phyloP scores from a whole-genome alignment of 2,888 invertebrate genomes.

The Xylophagus ater region DNA sequence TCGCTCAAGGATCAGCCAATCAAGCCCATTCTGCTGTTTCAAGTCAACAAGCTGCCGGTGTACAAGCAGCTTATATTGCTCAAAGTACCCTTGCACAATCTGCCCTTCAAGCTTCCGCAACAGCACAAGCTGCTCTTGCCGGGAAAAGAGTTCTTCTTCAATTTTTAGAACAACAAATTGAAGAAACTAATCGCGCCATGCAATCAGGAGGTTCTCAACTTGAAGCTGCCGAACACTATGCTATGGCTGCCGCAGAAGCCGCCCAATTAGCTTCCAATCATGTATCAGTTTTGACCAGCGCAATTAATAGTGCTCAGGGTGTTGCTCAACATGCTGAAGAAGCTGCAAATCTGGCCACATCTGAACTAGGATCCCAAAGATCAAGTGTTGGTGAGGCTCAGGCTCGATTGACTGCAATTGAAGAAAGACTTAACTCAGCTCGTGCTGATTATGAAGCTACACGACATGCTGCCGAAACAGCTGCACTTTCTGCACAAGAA shows the following conservation, averaged over 20 bases:
- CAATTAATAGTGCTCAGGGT: constrained; percentile 56
- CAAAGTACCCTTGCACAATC: constrained; percentile 69
- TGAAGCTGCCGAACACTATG: constrained; percentile 56
- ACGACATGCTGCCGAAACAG: constrained; percentile 54
- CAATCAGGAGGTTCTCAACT: constrained; percentile 59
- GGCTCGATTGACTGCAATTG: constrained; percentile 49
- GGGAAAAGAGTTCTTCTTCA: constrained; percentile 55
- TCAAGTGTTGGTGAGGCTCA: constrained; percentile 62
- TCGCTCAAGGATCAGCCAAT: constrained; percentile 63
- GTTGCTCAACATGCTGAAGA: constrained; percentile 56
- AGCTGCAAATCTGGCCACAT: constrained; percentile 57
- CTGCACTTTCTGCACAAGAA: constrained; percentile 49
- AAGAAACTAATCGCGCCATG: constrained; percentile 54
- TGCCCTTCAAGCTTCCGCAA: constrained; percentile 57
- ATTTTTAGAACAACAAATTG: constrained; percentile 61
- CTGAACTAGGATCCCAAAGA: constrained; percentile 59
- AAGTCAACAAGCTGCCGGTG: constrained; percentile 64
- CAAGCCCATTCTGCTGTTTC: constrained; percentile 63
- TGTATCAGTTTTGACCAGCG: constrained; percentile 61
- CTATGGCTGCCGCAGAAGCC: constrained; percentile 62
- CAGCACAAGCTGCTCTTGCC: constrained; percentile 57
- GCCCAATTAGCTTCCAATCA: constrained; percentile 64
- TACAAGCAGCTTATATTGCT: constrained; percentile 67
- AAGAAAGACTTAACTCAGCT: constrained; percentile 53
- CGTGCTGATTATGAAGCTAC: constrained; percentile 61